Percentiles rank a stretch among this genome's conserved stretches.
Conservation (phyloP, 35 echinoderm and acorn worm genomes). For the Apostichopus californicus region DNA sequence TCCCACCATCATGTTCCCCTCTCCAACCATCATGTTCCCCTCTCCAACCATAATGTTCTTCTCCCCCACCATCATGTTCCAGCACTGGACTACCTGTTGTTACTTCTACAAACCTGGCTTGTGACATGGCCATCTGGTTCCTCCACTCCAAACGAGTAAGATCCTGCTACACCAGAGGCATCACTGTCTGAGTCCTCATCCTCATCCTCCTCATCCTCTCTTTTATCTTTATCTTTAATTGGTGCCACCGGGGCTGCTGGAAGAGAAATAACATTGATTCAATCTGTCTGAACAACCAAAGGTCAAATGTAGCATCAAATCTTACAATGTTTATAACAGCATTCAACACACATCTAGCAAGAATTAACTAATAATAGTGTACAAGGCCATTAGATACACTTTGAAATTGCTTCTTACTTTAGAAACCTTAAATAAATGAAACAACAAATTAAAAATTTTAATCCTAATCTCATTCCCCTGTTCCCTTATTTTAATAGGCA, state of each 20-base stretch:
- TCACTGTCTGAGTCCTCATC: slow-evolving; percentile 34
- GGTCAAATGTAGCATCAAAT: not conserved
- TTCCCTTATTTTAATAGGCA: too few relatives aligned
- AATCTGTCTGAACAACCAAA: not conserved
- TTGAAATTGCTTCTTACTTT: too few relatives aligned
- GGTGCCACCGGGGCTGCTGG: slow-evolving; percentile 16
- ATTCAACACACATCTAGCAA: too few relatives aligned
- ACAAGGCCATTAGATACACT: too few relatives aligned
- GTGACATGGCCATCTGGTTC: not conserved
- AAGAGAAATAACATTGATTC: not conserved
- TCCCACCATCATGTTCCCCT: too few relatives aligned
- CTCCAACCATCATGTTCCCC: too few relatives aligned
- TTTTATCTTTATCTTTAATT: slow-evolving; percentile 8
- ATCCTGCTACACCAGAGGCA: slow-evolving; percentile 23
- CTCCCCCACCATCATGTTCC: not conserved
- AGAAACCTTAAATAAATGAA: too few relatives aligned
- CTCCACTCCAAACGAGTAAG: slow-evolving; percentile 23
- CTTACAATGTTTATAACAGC: too few relatives aligned
- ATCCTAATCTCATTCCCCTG: too few relatives aligned
- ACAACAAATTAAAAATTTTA: too few relatives aligned
- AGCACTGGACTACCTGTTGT: too few relatives aligned
- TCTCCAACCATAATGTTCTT: not conserved
- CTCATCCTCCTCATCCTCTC: not conserved
- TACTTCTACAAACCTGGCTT: not conserved
- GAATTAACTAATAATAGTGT: too few relatives aligned